Evolutionary conservation across 2,797 vertebrate genomes (phyloP), one percentile per base, ranked within the genome.

Genomic region (Alauda arvensis): DNA sequence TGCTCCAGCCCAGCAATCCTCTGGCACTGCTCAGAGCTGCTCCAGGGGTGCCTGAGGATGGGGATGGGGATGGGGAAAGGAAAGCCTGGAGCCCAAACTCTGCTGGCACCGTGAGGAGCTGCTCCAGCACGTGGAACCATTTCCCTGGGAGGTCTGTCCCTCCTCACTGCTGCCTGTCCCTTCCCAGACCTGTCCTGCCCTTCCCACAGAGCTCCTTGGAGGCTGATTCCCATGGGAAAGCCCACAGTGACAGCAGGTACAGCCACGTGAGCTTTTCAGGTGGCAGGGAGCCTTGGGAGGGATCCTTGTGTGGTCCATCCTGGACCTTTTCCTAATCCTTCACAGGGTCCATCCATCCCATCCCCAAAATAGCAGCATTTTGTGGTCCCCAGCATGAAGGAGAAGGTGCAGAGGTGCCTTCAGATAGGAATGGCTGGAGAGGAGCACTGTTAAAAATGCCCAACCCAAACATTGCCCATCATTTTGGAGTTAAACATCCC

Each of bases 21-120:
- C 49, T 1, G 1, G 63, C 31, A 8, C 9, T 0, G 4, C 39
- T 33, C 1, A 0, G 57, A 23, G 63, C 53, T 14, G 48, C 42
- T 53, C 28, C 3, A 0, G 71, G 20, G 31, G 31, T 24, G 20
- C 14, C 1, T 23, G 28, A 43, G 21, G 19, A 14, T 5, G 13
- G 72, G 10, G 31, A 12, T n/a, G 2, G 33, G 11, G 28, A 18
- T 52, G n/a, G 26, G 17, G 21, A 26, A 3, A 5, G 42, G 18
- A 26, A 15, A 23, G 15, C 39, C 23, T 70, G 0, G 0, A 56
- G 10, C 17, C 52, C 33, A 61, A 15, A 46, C 26, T 0, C 0
- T 51, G 42, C 21, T 25, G 10, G 56, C n/a, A 31, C 28, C n/a
- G 12, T 0, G 0, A 33, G 5, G 5, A 43, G 43, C 40, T 1